phyloP scores from a whole-genome alignment of 2,797 vertebrate genomes.

The Staurois parvus region DNA sequence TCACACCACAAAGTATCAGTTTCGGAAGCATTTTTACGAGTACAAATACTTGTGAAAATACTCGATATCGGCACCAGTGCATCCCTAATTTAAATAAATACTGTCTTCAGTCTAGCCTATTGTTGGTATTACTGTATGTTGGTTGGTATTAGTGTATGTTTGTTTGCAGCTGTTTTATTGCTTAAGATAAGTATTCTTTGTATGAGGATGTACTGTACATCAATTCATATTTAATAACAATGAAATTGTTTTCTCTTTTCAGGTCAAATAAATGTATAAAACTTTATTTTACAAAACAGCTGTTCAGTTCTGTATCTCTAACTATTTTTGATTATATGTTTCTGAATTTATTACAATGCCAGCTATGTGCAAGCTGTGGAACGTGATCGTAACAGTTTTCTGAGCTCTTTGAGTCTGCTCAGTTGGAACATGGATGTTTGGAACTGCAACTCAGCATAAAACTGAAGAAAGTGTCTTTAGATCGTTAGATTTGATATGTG shows the following conservation, averaged over 20 bases:
- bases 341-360: conserved; percentile 62
- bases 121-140: not conserved
- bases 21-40: too few relatives aligned
- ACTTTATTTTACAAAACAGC: not conserved
- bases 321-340: conserved; percentile 49
- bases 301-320: conserved; percentile 7
- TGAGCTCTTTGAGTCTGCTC: conserved; percentile 39
- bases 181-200: not conserved
- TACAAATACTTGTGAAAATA: too few relatives aligned
- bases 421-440: conserved; percentile 43
- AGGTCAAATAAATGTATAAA: not conserved
- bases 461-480: conserved; percentile 72
- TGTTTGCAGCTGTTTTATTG: too few relatives aligned
- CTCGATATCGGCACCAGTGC: too few relatives aligned
- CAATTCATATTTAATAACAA: not conserved
- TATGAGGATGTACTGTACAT: not conserved
- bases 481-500: conserved; percentile 73
- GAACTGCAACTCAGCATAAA: conserved; percentile 75
- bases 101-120: not conserved
- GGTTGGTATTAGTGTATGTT: not conserved
- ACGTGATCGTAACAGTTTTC: conserved; percentile 62
- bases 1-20: too few relatives aligned
- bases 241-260: not conserved
- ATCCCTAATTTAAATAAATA: too few relatives aligned
- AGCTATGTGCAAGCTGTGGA: conserved; percentile 70